phyloP scores from a whole-genome alignment of 2,113 vertebrate species.

The Myotis davidii region DNA sequence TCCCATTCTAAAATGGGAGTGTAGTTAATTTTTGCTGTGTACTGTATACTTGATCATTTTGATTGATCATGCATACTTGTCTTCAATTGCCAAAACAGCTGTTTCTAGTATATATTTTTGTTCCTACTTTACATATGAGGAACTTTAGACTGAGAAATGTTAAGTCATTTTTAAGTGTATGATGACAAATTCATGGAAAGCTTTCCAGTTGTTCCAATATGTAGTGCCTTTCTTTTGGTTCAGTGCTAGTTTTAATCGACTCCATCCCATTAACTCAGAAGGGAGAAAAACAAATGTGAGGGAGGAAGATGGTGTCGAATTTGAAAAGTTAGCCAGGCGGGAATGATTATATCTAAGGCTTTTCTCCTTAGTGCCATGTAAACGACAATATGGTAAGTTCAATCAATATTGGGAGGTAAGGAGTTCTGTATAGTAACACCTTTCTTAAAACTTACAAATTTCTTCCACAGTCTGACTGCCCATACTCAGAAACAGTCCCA shows the following conservation, averaged over 20 bases:
- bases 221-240: neutral
- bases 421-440: slow-evolving; percentile 26
- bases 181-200: neutral
- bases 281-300: neutral
- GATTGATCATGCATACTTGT: neutral
- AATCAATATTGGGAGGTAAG: neutral
- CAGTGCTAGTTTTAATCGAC: neutral
- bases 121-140: neutral
- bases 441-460: slow-evolving; percentile 87
- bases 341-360: neutral
- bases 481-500: slow-evolving; percentile 96
- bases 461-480: slow-evolving; percentile 97
- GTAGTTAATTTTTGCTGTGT: neutral
- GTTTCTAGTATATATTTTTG: neutral
- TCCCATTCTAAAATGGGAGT: neutral
- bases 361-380: neutral
- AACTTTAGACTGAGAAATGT: slow-evolving; percentile 41
- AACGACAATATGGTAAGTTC: neutral
- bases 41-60: neutral
- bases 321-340: neutral
- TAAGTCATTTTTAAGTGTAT: neutral
- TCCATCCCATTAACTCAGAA: neutral
- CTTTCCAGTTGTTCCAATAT: neutral
- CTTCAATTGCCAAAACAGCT: neutral
- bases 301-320: neutral